Evolutionary conservation across 2,797 vertebrate species (phyloP), one percentile per base, ranked within the genome.

Genomic region (Triplophysa yarkandensis): DNA sequence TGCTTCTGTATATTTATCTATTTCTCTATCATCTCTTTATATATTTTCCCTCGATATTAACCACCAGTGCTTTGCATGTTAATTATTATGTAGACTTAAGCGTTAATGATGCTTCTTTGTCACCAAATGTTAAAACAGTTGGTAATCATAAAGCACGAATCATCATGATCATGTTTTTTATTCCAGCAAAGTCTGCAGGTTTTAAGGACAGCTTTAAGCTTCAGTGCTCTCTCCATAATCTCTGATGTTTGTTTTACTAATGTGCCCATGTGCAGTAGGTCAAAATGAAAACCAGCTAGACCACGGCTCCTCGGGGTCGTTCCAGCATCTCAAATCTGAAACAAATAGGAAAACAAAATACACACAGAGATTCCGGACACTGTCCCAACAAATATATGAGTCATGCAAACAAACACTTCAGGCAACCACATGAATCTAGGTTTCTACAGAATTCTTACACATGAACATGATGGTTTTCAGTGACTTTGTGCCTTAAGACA

Each of bases 121-220:
- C 41, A 23, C 58, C 63, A 3, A 41, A 41, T 64, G 60, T 58
- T 32, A 32, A n/a, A 32, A 58, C 55, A n/a, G 14, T n/a, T n/a
- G 14, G 23, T 32, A 58, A n/a, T 28, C 55, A 58, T 19, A 3
- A 4, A 58, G 28, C 16, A 58, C 28, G 19, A 25, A 55, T 64
- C 71, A 57, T 65, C 61, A 57, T 73, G 48, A 34, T 73, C 71
- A 55, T 74, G 46, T 74, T 74, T 63, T 74, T 34, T 65, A 50
- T 50, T 43, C 32, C 17, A 48, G 30, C 19, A 71, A 71, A 48
- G 32, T 8, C 16, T 17, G 25, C 32, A 14, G 44, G 3, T 17
- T 62, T 71, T 62, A 10, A 0, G 44, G 30, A 41, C 17, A 41
- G 30, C 69, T 62, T 30, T 39, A 13, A 21, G 46, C 23, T 41